A percentile compares a stretch with the other conserved stretches of the same genome.
phyloP scores from a whole-genome alignment of 2,888 invertebrate genomes.

The Tinea pellionella region DNA sequence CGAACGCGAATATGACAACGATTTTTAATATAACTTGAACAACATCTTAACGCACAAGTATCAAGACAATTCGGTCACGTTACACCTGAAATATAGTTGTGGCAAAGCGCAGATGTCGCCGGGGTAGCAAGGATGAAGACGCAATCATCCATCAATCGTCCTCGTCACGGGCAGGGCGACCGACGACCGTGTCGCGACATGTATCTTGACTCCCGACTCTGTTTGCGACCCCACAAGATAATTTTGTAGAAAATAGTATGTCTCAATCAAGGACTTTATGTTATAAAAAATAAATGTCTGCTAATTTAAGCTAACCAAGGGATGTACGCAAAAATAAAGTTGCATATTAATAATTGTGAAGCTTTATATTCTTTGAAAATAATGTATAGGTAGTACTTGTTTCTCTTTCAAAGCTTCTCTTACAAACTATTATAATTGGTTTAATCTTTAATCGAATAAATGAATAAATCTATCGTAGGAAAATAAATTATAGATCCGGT shows the following conservation, averaged over 20 bases:
- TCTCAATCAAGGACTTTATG: not conserved
- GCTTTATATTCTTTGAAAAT: no score
- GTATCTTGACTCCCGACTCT: not conserved
- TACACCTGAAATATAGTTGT: not conserved
- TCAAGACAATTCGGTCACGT: not conserved
- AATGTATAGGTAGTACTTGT: no score
- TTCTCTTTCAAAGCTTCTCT: not conserved
- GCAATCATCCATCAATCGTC: constrained; percentile 58
- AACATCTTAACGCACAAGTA: no score
- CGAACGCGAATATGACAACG: no score
- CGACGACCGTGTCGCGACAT: constrained; percentile 8
- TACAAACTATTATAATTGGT: constrained; percentile 4
- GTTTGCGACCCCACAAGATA: constrained; percentile 2
- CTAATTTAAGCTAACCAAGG: no score
- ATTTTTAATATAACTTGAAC: no score
- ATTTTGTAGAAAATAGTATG: not conserved
- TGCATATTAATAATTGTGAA: no score
- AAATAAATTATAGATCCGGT: constrained; percentile 25
- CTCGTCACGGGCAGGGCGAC: constrained; percentile 31
- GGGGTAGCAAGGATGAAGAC: constrained; percentile 33
- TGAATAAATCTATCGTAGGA: constrained; percentile 37
- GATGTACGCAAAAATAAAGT: no score
- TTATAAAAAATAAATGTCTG: not conserved
- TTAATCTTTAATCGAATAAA: constrained; percentile 32
- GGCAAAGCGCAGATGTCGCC: constrained; percentile 14